Base-by-base conservation (phyloP, 2,888 invertebrate species). In the Cataglyphis altisquamis region DNA sequence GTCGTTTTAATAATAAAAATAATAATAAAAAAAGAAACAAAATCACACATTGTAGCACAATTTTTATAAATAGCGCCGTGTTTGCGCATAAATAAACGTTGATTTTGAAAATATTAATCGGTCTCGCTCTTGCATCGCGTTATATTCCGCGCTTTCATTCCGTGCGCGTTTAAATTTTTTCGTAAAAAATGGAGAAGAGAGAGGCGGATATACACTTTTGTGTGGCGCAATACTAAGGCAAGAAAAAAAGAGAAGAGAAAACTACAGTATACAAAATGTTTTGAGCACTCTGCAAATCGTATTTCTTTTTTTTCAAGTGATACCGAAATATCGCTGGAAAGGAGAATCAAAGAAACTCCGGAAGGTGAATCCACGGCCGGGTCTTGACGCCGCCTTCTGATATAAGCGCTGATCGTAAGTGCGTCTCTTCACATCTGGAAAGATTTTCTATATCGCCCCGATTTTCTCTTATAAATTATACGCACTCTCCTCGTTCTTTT, bases 261-360 rank as follows among this genome's bases (percentile, higher is more conserved):
- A 82, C 67, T 77, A 78, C 67, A 87, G 48, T 82, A 81, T 82
- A 89, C 81, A 87, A 60, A 60, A 87, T 62, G 72, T 55, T 81
- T 63, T 80, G 84, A 89, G 85, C 90, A 90, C 91, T 92, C 91
- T 86, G 81, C 91, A 93, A 91, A 87, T 86, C 84, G 87, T 84
- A 85, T 85, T n/a, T 66, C 80, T 87, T 72, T 87, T 82, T 87
- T 82, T 89, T 82, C 45, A 84, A 84, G 80, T 82, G 91, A 91
- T 98, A 98, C 98, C 98, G 96, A 98, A 98, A 95, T 97, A 97
- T 96, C 97, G 97, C 96, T 97, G 97, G 96, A 98, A 97, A 95
- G 98, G 98, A 95, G 97, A 97, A 95, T 98, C 98, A 96, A 97
- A 98, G 96, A 97, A 97, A 96, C 97, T 97, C 96, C 97, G 96